Evolutionary conservation across 2,888 invertebrate species (phyloP).

Genomic region (Deilephila porcellus): DNA sequence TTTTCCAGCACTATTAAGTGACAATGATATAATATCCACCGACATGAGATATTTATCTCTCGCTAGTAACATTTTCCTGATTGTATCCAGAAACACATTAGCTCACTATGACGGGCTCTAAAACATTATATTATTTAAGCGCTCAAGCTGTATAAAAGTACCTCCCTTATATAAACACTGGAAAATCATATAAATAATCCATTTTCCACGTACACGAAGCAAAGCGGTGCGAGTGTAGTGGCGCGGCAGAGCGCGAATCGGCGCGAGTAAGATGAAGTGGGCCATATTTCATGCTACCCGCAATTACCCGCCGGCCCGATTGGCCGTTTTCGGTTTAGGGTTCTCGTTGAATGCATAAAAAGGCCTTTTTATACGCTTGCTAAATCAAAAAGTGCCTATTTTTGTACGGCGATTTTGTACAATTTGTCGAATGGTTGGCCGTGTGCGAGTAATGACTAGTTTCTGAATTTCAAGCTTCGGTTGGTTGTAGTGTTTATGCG

Average conservation of each 20-base stretch:
- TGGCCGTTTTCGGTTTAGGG: slow-evolving; percentile 36
- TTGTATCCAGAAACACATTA: too few species aligned
- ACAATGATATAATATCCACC: too few species aligned
- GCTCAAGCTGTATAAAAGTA: too few species aligned
- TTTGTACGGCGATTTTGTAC: slow-evolving; percentile 6
- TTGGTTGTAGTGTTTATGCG: background rate
- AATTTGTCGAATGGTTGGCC: background rate
- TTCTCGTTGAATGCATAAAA: slow-evolving; percentile 25
- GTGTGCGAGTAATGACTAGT: background rate
- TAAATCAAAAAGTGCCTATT: slow-evolving; percentile 12
- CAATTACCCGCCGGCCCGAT: slow-evolving; percentile 50
- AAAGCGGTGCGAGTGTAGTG: slow-evolving; percentile 15
- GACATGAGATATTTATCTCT: too few species aligned
- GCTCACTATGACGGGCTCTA: too few species aligned
- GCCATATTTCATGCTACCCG: slow-evolving; percentile 55
- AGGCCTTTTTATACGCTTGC: slow-evolving; percentile 15
- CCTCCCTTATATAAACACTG: too few species aligned
- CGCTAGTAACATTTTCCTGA: too few species aligned
- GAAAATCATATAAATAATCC: too few species aligned
- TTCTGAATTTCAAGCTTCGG: background rate
- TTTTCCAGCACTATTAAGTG: too few species aligned
- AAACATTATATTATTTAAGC: too few species aligned
- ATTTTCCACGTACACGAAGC: background rate
- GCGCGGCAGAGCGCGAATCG: slow-evolving; percentile 33
- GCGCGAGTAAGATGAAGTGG: slow-evolving; percentile 48